These are phyloP conservation scores for Zaprionus lachaisei DNA, from an alignment of 1,140 invertebrate genomes.

Conservation along the genomic window DNA sequence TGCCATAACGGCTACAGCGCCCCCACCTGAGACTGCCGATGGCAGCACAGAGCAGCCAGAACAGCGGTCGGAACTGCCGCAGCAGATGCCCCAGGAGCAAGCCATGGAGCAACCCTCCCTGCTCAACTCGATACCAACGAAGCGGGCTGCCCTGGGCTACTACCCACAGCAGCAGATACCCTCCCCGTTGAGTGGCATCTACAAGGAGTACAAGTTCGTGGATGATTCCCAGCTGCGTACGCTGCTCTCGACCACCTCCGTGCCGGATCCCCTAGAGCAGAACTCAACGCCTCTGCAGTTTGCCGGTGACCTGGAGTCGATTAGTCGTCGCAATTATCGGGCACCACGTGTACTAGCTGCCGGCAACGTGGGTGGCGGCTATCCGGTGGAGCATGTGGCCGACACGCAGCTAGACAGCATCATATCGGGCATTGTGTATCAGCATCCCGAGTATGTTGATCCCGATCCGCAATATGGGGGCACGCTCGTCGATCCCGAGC, in stretches of 20 bases:
- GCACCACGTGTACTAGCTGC: conserved; percentile 19
- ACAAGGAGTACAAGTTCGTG: conserved; percentile 59
- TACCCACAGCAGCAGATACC: conserved; percentile 63
- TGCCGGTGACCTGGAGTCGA: conserved; percentile 63
- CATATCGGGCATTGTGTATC: conserved; percentile 69
- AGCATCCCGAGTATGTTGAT: conserved; percentile 66
- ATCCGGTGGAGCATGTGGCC: conserved; percentile 65
- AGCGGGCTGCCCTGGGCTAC: conserved; percentile 52
- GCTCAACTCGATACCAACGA: conserved; percentile 58
- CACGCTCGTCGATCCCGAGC: conserved; percentile 67
- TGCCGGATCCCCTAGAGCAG: conserved; percentile 66
- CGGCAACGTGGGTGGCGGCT: conserved; percentile 29
- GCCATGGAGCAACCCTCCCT: neutral
- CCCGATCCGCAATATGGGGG: conserved; percentile 43
- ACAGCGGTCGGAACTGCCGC: conserved; percentile 1
- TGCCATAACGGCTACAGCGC: conserved; percentile 32
- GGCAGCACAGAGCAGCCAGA: conserved; percentile 23
- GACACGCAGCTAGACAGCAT: conserved; percentile 69
- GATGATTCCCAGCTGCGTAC: conserved; percentile 56
- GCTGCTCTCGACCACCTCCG: conserved; percentile 67
- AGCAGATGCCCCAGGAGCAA: neutral
- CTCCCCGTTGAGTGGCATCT: conserved; percentile 38
- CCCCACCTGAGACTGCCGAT: conserved; percentile 3
- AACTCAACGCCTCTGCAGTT: conserved; percentile 64
- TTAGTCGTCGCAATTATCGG: conserved; percentile 17